Percentiles rank a stretch among this genome's conserved stretches.
Evolutionary conservation across 2,888 invertebrate species (phyloP).

Genomic region (Bugula neritina): DNA sequence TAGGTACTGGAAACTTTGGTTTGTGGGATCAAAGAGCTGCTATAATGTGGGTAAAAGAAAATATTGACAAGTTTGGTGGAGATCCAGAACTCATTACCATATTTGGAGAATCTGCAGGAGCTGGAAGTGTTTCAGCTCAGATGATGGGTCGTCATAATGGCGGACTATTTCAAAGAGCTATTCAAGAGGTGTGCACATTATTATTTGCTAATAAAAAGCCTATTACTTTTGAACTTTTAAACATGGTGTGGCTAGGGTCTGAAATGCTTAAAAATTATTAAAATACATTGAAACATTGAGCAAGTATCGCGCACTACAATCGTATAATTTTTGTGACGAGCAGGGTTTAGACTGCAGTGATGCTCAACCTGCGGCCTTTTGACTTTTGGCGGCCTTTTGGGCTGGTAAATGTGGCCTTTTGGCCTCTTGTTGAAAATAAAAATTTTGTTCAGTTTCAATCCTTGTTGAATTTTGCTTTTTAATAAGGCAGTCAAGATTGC

Average conservation of each 20-base stretch:
- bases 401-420: no score
- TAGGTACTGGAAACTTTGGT: conserved; percentile 20
- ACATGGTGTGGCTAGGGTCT: neutral
- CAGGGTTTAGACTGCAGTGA: no score
- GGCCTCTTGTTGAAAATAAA: no score
- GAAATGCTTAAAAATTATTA: no score
- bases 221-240: neutral
- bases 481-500: no score
- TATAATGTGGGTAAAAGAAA: conserved; percentile 8
- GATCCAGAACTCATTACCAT: conserved; percentile 20
- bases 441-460: no score
- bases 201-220: neutral
- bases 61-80: conserved; percentile 19
- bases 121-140: neutral
- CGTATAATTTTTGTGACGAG: no score
- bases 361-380: no score
- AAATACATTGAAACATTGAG: no score
- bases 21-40: conserved; percentile 19
- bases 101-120: conserved; percentile 19
- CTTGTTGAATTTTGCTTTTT: no score
- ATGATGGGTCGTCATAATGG: neutral
- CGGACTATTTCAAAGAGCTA: conserved; percentile 10
- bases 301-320: no score
- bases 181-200: neutral
- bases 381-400: no score